A percentile compares a stretch with the other conserved stretches of the same genome.
phyloP scores from a whole-genome alignment of 2,113 vertebrate species.

The Xiphias gladius region DNA sequence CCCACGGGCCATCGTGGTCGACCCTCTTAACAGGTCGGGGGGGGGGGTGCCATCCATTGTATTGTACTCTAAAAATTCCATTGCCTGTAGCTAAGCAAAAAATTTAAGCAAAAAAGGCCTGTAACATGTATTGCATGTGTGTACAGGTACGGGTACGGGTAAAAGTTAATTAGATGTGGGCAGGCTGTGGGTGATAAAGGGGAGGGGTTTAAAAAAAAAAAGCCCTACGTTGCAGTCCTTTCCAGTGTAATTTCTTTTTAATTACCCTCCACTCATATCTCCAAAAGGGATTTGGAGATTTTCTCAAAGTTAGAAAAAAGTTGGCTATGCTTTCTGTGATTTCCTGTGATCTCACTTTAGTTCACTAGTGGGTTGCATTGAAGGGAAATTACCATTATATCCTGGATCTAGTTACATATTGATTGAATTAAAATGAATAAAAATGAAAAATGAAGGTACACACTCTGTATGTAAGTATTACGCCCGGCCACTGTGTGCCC shows the following conservation, averaged over 20 bases:
- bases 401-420: neutral
- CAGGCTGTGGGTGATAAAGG: neutral
- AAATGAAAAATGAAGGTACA: no score
- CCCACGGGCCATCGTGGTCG: constrained; percentile 95
- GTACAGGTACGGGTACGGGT: neutral
- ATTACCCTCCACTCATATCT: constrained; percentile 12
- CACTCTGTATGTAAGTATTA: neutral
- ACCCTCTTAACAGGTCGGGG: constrained; percentile 94
- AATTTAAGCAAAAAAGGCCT: no score
- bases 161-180: neutral
- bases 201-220: neutral
- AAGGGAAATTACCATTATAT: neutral
- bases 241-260: neutral
- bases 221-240: neutral
- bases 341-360: neutral
- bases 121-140: neutral
- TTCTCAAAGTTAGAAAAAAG: neutral
- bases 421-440: neutral
- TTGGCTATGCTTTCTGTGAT: neutral
- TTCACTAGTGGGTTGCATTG: neutral
- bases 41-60: neutral
- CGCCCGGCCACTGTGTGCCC: no score
- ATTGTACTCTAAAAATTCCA: neutral
- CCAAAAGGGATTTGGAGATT: neutral
- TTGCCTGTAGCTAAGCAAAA: no score